These are phyloP conservation scores for Enteromius fasciolatus DNA, from an alignment of 2,797 vertebrate genomes.

Conservation along the genomic window DNA sequence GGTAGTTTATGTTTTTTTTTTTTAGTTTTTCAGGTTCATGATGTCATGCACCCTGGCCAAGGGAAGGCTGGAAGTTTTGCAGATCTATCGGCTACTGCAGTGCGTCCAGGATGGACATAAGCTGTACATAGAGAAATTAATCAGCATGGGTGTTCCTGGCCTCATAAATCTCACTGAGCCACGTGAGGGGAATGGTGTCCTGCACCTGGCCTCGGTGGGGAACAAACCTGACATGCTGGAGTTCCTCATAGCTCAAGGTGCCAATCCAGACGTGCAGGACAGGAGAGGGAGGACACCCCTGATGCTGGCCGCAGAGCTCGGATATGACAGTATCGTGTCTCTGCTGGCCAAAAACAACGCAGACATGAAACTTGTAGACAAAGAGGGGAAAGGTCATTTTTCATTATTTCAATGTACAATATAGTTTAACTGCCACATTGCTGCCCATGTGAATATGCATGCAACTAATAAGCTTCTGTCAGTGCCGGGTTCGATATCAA, in stretches of 20 bases:
- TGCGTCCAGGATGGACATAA: constrained; percentile 78
- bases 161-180: constrained; percentile 90
- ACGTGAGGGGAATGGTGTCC: constrained; percentile 76
- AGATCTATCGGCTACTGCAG: constrained; percentile 91
- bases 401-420: neutral
- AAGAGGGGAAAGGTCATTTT: constrained; percentile 85
- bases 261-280: constrained; percentile 83
- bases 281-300: constrained; percentile 79
- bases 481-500: neutral
- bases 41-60: constrained; percentile 72
- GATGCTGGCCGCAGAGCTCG: constrained; percentile 89
- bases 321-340: constrained; percentile 79
- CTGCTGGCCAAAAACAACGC: constrained; percentile 80
- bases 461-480: neutral
- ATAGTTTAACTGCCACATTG: neutral
- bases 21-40: neutral
- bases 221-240: constrained; percentile 83
- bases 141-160: constrained; percentile 78
- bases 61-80: constrained; percentile 81
- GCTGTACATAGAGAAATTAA: constrained; percentile 83
- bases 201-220: constrained; percentile 82
- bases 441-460: neutral
- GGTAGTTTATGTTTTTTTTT: neutral
- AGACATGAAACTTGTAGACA: constrained; percentile 82
- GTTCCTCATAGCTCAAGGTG: constrained; percentile 84